Evolutionary conservation across 2,113 vertebrate species (phyloP).

Genomic region (Choloepus hoffmanni): DNA sequence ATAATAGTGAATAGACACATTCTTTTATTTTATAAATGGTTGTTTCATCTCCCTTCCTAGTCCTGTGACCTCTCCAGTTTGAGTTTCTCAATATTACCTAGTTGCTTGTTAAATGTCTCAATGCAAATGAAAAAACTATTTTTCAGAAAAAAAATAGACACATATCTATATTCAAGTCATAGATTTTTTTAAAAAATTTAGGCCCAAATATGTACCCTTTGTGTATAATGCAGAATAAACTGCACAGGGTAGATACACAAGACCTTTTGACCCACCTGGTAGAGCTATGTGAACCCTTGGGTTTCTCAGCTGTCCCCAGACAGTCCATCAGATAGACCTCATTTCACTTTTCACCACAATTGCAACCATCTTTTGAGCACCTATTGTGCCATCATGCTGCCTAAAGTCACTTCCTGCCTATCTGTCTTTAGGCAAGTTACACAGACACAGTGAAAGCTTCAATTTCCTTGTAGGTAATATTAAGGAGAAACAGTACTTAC

Average conservation of each 20-base stretch:
- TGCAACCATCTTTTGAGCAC: neutral
- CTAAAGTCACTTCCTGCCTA: neutral
- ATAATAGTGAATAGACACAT: slow-evolving; percentile 58
- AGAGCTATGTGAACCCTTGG: neutral
- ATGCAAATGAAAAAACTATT: slow-evolving; percentile 52
- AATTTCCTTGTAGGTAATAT: slow-evolving; percentile 7
- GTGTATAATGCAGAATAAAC: slow-evolving; percentile 19
- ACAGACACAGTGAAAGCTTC: neutral
- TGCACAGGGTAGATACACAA: slow-evolving; percentile 8
- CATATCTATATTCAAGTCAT: slow-evolving; percentile 3
- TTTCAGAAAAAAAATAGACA: slow-evolving; percentile 45
- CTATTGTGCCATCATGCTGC: neutral
- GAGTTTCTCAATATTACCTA: slow-evolving; percentile 16
- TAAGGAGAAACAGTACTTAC: slow-evolving; percentile 23
- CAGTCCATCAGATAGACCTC: neutral
- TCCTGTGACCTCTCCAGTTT: slow-evolving; percentile 44
- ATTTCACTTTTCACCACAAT: slow-evolving; percentile 33
- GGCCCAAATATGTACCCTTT: slow-evolving; percentile 45
- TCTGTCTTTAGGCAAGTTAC: slow-evolving; percentile 12
- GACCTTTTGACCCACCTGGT: neutral
- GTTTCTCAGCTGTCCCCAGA: slow-evolving; percentile 1
- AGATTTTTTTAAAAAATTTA: slow-evolving; percentile 6
- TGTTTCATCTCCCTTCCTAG: slow-evolving; percentile 18
- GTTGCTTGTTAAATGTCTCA: slow-evolving; percentile 35
- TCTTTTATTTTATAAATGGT: slow-evolving; percentile 53